Conservation (phyloP, 1,140 invertebrate genomes). For the Euglossa dilemma region DNA sequence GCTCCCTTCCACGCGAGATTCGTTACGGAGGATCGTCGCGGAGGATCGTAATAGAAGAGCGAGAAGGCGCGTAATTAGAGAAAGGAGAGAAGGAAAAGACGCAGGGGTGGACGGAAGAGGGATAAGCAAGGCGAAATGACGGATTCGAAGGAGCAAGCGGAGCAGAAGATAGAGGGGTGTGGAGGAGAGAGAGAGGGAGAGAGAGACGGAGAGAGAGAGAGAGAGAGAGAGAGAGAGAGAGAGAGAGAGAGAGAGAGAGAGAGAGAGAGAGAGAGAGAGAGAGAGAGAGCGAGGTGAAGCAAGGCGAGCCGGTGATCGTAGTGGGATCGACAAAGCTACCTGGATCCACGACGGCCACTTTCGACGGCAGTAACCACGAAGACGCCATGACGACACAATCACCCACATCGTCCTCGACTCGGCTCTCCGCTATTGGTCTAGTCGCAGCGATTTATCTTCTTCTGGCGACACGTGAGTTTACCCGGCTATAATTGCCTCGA, state of each 20-base stretch:
- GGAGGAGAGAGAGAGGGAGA: background rate
- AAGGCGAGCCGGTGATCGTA: slow-evolving; percentile 73
- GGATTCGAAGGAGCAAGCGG: slow-evolving; percentile 31
- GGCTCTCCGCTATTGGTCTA: slow-evolving; percentile 69
- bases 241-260: slow-evolving; percentile 44
- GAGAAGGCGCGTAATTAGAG: background rate
- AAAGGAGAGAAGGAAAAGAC: slow-evolving; percentile 28
- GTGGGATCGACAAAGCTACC: slow-evolving; percentile 78
- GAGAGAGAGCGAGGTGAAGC: slow-evolving; percentile 66
- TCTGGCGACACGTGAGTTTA: slow-evolving; percentile 76
- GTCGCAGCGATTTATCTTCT: slow-evolving; percentile 73
- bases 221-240: slow-evolving; percentile 35
- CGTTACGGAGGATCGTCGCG: too few relatives aligned
- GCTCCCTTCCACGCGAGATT: background rate
- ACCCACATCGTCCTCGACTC: slow-evolving; percentile 74
- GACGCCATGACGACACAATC: slow-evolving; percentile 80
- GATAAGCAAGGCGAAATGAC: slow-evolving; percentile 9
- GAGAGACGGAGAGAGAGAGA: slow-evolving; percentile 61
- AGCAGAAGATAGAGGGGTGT: slow-evolving; percentile 2
- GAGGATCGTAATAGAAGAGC: background rate
- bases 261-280: slow-evolving; percentile 6
- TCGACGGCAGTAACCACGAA: slow-evolving; percentile 80
- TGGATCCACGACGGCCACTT: slow-evolving; percentile 76
- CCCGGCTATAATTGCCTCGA: background rate
- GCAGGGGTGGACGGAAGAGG: slow-evolving; percentile 26